Conservation (phyloP, 1,140 invertebrate genomes). For the Arion vulgaris region DNA sequence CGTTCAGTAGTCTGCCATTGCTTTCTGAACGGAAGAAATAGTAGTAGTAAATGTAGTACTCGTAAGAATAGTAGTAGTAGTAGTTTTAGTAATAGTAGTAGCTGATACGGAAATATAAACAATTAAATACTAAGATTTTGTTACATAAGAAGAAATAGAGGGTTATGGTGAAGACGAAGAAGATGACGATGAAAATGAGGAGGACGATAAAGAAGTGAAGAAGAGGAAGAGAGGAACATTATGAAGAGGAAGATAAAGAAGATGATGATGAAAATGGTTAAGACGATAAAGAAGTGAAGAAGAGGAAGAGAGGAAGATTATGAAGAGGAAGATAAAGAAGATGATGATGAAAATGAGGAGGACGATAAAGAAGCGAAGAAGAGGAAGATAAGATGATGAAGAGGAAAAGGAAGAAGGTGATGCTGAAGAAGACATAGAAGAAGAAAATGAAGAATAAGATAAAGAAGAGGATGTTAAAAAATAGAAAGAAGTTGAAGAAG, state of each 20-base stretch:
- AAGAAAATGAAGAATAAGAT: neutral
- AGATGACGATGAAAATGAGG: too few relatives aligned
- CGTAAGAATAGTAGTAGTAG: neutral
- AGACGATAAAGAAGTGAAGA: neutral
- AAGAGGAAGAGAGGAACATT: neutral
- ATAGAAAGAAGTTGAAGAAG: neutral
- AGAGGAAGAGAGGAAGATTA: too few relatives aligned
- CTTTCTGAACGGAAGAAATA: neutral
- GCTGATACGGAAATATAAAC: neutral
- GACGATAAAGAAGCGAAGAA: neutral
- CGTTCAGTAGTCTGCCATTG: neutral
- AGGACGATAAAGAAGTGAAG: neutral
- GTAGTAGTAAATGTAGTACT: neutral
- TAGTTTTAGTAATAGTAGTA: neutral
- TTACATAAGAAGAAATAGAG: too few relatives aligned
- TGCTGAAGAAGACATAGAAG: too few relatives aligned
- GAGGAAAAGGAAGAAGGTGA: constrained; percentile 9
- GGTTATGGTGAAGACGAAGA: too few relatives aligned
- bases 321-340: too few relatives aligned
- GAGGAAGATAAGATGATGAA: too few relatives aligned
- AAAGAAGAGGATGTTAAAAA: constrained; percentile 7
- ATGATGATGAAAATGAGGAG: too few relatives aligned
- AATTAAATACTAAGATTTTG: too few relatives aligned
- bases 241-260: constrained; percentile 10
- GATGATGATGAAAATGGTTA: too few relatives aligned